These are phyloP conservation scores for Poecile atricapillus DNA, from an alignment of 2,113 vertebrate genomes.

Conservation along the genomic window DNA sequence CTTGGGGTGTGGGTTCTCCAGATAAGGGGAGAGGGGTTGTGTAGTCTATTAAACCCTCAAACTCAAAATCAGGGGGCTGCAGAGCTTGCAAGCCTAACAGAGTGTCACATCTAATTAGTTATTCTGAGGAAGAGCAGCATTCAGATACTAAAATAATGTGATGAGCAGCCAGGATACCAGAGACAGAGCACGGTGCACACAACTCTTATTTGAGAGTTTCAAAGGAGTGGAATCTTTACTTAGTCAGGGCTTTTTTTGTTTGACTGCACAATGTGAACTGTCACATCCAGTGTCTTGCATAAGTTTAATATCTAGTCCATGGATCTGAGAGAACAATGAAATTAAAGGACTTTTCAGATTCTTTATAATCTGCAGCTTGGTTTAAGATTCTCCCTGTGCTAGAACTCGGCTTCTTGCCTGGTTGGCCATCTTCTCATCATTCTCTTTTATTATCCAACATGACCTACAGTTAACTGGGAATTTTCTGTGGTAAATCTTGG, in stretches of 20 bases:
- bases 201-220: background rate
- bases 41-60: background rate
- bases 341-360: background rate
- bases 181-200: background rate
- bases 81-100: background rate
- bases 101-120: background rate
- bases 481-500: background rate
- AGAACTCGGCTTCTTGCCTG: background rate
- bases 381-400: background rate
- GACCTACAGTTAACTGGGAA: background rate
- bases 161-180: background rate
- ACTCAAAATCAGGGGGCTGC: background rate
- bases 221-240: background rate
- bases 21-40: background rate
- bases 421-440: background rate
- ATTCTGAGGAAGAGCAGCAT: background rate
- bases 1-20: background rate
- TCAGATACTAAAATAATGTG: background rate
- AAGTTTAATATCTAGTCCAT: constrained; percentile 3
- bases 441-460: background rate
- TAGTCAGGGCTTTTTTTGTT: constrained; percentile 9
- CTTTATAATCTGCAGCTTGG: background rate
- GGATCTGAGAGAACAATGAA: background rate
- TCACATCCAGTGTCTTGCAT: constrained; percentile 13
- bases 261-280: background rate